These are phyloP conservation scores for Martes martes DNA, from an alignment of 2,113 vertebrate genomes.

Conservation along the genomic window DNA sequence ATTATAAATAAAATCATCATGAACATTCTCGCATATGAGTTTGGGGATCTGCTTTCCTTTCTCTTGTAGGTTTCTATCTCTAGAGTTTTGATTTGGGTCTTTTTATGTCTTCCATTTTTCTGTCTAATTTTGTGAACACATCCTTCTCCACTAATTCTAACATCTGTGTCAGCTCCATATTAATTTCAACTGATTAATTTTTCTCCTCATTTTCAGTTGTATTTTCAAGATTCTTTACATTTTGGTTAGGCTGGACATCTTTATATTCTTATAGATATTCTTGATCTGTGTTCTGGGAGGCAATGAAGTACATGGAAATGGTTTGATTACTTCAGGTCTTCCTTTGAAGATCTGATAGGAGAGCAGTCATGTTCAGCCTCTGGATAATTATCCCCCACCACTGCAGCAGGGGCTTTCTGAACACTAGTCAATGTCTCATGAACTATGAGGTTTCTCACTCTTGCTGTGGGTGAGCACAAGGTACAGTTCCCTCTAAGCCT, in stretches of 20 bases:
- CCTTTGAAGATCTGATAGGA: neutral
- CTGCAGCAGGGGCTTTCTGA: neutral
- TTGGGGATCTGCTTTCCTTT: neutral
- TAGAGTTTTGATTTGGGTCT: neutral
- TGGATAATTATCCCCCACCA: neutral
- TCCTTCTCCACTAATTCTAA: neutral
- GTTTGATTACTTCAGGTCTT: neutral
- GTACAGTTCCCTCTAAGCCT: neutral
- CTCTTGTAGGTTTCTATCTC: neutral
- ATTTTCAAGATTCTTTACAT: neutral
- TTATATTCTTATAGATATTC: neutral
- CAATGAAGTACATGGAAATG: neutral
- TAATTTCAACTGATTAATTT: neutral
- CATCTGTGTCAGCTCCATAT: neutral
- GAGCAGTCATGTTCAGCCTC: neutral
- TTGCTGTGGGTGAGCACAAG: neutral
- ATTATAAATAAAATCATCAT: neutral
- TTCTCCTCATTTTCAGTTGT: neutral
- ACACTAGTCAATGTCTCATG: neutral
- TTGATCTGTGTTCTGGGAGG: neutral
- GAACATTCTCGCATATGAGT: neutral
- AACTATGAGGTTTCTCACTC: neutral
- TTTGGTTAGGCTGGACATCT: neutral
- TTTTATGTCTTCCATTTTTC: neutral
- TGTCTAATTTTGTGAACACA: neutral